Evolutionary conservation across 1,140 invertebrate genomes (phyloP), one percentile per base, ranked within the genome.

Genomic region (Helicoverpa armigera): DNA sequence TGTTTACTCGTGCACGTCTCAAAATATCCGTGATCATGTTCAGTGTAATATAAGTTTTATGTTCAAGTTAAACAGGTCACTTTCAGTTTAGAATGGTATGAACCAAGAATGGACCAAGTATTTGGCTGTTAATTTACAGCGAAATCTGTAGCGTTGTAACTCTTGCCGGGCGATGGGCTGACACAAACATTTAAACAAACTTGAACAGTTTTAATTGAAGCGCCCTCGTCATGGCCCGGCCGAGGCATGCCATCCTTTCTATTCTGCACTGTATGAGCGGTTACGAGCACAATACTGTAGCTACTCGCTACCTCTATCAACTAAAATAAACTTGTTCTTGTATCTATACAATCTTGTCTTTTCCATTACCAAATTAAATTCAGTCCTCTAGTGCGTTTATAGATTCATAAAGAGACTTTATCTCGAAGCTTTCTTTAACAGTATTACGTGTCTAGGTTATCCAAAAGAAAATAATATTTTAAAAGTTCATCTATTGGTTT

Each of bases 141-240:
- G 73, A 81, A 82, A 81, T 81, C 81, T 80, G 78, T 60, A 83
- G 74, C 74, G 77, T 65, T 16, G 81, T 79, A 81, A 80, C 79
- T 84, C 77, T 80, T 70, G 69, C 79, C 74, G 29, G 81, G 79
- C 80, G 81, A 86, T 88, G 86, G 85, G 76, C 83, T 85, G 88
- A 88, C 88, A 88, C 82, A 90, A 91, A 90, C 87, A 91, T 91
- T 91, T 90, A 90, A 91, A 90, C 90, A 89, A 90, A 91, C 88
- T 92, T 91, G 82, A 90, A 88, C 88, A 89, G 89, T 94, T 91
- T 92, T 92, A 94, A 94, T 93, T 92, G 88, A 91, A 93, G 88
- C 82, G 86, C 88, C 89, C 91, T 90, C 86, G 85, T 87, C 87
- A 87, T 81, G 82, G 85, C 69, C 63, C 85, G 83, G 85, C 75